These are phyloP conservation scores for Zoanthus sansibaricus DNA, from an alignment of 92 coral and sea anemone species.

Conservation along the genomic window DNA sequence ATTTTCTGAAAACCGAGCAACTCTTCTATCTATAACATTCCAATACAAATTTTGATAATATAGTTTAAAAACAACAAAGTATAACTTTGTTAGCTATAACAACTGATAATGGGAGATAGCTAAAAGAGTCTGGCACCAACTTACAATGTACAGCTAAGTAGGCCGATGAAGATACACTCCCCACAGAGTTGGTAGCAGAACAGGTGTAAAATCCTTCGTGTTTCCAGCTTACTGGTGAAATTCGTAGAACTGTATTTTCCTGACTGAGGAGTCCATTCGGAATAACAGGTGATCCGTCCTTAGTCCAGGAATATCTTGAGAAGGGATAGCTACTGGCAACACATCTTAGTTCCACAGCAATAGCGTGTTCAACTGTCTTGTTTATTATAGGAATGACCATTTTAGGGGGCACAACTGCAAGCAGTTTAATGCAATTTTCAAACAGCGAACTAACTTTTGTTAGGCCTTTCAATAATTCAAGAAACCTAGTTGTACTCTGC, in stretches of 20 bases:
- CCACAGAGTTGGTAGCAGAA: background rate
- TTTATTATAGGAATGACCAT: background rate
- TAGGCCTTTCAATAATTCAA: no score
- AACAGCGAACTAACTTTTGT: no score
- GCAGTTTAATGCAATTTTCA: no score
- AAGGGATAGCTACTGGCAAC: background rate
- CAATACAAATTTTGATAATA: no score
- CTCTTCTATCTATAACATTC: no score
- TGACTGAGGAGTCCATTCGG: no score
- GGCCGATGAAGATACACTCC: background rate
- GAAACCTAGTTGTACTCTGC: no score
- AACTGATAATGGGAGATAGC: no score
- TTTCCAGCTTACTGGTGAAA: background rate
- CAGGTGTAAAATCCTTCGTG: background rate
- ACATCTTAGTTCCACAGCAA: background rate
- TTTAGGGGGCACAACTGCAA: background rate
- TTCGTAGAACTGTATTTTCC: background rate
- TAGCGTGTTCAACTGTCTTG: background rate
- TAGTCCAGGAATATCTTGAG: background rate
- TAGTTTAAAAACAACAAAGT: no score
- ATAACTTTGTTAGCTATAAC: no score
- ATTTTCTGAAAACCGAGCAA: no score
- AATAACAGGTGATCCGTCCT: no score
- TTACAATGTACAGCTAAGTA: background rate
- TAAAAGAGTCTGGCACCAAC: background rate